phyloP scores from a whole-genome alignment of 37 sponge, comb jelly and placozoan genomes.

The Bolinopsis microptera region DNA sequence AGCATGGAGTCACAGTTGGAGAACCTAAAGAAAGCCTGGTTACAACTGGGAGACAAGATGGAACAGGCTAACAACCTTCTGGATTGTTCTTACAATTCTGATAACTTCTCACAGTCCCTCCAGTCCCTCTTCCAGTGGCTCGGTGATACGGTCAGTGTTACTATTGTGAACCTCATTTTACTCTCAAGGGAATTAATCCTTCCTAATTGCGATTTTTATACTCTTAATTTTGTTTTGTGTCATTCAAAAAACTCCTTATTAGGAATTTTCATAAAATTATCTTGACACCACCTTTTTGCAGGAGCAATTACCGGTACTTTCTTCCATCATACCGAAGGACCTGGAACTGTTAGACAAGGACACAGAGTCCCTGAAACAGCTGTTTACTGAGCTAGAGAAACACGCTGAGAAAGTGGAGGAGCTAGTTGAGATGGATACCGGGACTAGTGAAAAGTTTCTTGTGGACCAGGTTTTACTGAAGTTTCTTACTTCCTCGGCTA shows the following conservation, averaged over 20 bases:
- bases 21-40: background rate
- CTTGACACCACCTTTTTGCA: too few relatives aligned
- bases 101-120: constrained; percentile 54
- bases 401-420: constrained; percentile 55
- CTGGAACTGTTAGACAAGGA: constrained; percentile 58
- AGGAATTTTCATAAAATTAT: too few relatives aligned
- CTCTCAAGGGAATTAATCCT: too few relatives aligned
- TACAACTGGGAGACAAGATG: background rate
- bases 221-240: too few relatives aligned
- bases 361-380: constrained; percentile 35
- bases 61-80: background rate
- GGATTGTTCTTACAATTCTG: constrained; percentile 40
- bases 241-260: too few relatives aligned
- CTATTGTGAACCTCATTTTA: too few relatives aligned
- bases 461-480: constrained; percentile 26
- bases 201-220: too few relatives aligned
- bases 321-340: constrained; percentile 24
- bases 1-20: background rate
- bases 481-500: background rate
- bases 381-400: constrained; percentile 52
- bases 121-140: constrained; percentile 28
- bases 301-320: constrained; percentile 28
- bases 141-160: constrained; percentile 22
- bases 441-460: background rate
- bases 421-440: constrained; percentile 54